phyloP scores from a whole-genome alignment of 2,113 vertebrate species.

The Pontoporia blainvillei region DNA sequence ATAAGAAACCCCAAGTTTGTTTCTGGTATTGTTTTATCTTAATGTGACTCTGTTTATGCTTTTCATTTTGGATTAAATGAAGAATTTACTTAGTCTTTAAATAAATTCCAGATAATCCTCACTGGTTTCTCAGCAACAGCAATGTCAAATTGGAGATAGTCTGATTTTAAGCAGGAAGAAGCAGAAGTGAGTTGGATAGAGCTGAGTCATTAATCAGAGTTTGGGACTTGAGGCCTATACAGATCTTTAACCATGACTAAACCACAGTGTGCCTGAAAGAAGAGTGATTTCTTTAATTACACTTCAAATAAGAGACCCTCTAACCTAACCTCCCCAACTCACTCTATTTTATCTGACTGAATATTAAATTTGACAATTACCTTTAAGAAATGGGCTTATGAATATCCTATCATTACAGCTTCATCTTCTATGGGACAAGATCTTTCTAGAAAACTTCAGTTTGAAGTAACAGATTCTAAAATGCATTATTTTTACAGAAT shows the following conservation, averaged over 20 bases:
- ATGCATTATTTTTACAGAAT: background rate
- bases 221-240: background rate
- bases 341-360: background rate
- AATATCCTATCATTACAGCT: background rate
- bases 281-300: background rate
- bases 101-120: background rate
- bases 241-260: background rate
- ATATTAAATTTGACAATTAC: background rate
- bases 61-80: background rate
- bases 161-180: background rate
- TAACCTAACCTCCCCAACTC: background rate
- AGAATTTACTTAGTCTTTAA: background rate
- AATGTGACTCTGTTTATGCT: background rate
- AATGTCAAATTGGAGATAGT: background rate
- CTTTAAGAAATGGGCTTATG: slow-evolving; percentile 4
- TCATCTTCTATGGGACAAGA: background rate
- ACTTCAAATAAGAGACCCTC: background rate
- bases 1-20: background rate
- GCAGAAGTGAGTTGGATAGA: background rate
- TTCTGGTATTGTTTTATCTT: background rate
- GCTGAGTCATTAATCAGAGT: background rate
- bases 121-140: background rate
- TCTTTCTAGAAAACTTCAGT: background rate
- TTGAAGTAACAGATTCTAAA: background rate
- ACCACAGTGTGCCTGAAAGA: background rate